A percentile compares a stretch with the other conserved stretches of the same genome.
phyloP scores from a whole-genome alignment of 2,797 vertebrate genomes.

The Hipposideros larvatus region DNA sequence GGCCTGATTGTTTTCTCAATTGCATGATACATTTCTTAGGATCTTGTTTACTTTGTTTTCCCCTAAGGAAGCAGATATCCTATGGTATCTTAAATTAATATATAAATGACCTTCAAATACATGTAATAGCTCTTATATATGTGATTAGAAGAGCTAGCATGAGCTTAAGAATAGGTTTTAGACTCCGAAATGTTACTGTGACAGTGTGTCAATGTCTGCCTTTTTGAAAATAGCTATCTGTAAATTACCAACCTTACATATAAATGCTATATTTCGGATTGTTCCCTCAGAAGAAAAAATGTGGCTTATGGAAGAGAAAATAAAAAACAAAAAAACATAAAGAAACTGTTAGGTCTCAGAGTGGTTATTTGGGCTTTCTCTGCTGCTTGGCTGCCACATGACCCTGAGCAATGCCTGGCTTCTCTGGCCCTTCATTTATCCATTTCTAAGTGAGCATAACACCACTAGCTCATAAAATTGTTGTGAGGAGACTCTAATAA shows the following conservation, averaged over 20 bases:
- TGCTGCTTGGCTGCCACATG: neutral
- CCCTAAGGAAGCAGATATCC: neutral
- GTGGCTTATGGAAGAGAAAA: neutral
- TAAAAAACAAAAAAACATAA: neutral
- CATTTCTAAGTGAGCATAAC: conserved; percentile 29
- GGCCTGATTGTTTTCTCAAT: neutral
- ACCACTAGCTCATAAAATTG: neutral
- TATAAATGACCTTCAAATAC: neutral
- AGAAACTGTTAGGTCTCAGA: conserved; percentile 62
- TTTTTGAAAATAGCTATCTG: conserved; percentile 41
- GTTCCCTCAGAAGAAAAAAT: conserved; percentile 1
- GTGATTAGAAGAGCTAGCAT: neutral
- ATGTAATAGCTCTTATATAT: neutral
- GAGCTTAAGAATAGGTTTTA: neutral
- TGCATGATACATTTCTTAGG: neutral
- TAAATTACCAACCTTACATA: conserved; percentile 31
- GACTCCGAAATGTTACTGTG: neutral
- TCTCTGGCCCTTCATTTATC: conserved; percentile 22
- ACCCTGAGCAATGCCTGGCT: neutral
- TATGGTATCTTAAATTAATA: neutral
- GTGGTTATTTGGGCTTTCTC: neutral
- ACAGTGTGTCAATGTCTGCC: neutral
- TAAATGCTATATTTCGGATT: conserved; percentile 43
- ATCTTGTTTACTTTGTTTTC: neutral
- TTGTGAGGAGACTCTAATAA: conserved; percentile 54